phyloP scores from a whole-genome alignment of 2,888 invertebrate genomes.

The Watsonalla binaria region DNA sequence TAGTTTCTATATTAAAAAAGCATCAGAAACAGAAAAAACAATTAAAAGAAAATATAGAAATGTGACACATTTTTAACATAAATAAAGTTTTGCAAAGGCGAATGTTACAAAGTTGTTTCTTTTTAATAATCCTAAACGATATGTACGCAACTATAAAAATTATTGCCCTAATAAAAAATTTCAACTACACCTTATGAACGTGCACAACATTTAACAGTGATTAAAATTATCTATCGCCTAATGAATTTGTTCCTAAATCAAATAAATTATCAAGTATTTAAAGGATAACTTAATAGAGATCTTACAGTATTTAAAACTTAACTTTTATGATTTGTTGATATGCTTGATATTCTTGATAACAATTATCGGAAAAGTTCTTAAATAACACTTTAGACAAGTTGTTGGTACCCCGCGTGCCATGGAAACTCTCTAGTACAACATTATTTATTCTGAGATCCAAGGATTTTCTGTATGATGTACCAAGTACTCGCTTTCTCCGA shows the following conservation, averaged over 20 bases:
- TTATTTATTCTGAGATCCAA: no score
- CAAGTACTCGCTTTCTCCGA: no score
- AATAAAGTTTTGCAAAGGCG: slow-evolving; percentile 14
- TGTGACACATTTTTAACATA: neutral
- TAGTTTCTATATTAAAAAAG: slow-evolving; percentile 14
- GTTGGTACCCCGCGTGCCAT: neutral
- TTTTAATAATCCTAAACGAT: slow-evolving; percentile 20
- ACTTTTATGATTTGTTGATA: slow-evolving; percentile 57
- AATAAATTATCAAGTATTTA: slow-evolving; percentile 49
- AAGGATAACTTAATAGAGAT: slow-evolving; percentile 48
- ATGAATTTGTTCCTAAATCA: slow-evolving; percentile 53
- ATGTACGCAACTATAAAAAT: slow-evolving; percentile 49
- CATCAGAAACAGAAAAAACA: slow-evolving; percentile 10
- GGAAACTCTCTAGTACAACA: neutral
- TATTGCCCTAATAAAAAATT: slow-evolving; percentile 67
- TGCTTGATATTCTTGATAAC: slow-evolving; percentile 72
- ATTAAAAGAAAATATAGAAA: neutral
- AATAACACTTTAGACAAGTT: slow-evolving; percentile 22
- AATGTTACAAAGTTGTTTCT: slow-evolving; percentile 6
- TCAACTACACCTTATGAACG: slow-evolving; percentile 61
- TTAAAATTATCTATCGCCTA: slow-evolving; percentile 68
- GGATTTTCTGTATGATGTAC: no score
- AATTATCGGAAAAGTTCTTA: slow-evolving; percentile 35
- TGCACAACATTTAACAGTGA: slow-evolving; percentile 80
- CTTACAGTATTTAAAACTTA: slow-evolving; percentile 41